These are phyloP conservation scores for Cyanocitta stelleri DNA, from an alignment of 2,113 vertebrate species.

Conservation along the genomic window DNA sequence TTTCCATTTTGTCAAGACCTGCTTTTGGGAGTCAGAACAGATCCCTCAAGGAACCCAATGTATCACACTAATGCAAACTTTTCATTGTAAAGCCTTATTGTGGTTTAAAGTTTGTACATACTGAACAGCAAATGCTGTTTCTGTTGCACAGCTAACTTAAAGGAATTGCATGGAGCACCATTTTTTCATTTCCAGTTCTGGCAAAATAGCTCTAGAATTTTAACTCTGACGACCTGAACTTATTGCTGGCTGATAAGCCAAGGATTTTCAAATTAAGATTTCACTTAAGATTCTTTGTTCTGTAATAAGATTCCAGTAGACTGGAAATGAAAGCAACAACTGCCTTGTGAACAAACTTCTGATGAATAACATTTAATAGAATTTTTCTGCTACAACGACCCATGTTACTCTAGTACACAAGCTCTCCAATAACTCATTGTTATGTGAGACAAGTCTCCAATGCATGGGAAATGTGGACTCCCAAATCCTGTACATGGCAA, in stretches of 20 bases:
- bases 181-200: neutral
- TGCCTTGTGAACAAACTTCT: neutral
- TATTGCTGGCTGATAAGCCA: neutral
- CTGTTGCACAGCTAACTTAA: neutral
- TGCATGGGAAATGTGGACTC: neutral
- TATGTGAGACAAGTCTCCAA: neutral
- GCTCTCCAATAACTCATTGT: neutral
- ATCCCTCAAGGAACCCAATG: neutral
- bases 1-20: neutral
- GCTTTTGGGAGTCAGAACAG: neutral
- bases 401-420: neutral
- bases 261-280: constrained; percentile 27
- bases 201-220: neutral
- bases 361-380: neutral
- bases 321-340: neutral
- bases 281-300: constrained; percentile 16
- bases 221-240: neutral
- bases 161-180: neutral
- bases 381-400: neutral
- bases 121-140: neutral
- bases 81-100: neutral
- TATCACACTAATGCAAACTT: neutral
- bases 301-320: neutral
- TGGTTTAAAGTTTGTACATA: neutral
- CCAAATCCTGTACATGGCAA: neutral